Evolutionary conservation across 2,888 invertebrate species (phyloP).

Genomic region (Tachina grossa): DNA sequence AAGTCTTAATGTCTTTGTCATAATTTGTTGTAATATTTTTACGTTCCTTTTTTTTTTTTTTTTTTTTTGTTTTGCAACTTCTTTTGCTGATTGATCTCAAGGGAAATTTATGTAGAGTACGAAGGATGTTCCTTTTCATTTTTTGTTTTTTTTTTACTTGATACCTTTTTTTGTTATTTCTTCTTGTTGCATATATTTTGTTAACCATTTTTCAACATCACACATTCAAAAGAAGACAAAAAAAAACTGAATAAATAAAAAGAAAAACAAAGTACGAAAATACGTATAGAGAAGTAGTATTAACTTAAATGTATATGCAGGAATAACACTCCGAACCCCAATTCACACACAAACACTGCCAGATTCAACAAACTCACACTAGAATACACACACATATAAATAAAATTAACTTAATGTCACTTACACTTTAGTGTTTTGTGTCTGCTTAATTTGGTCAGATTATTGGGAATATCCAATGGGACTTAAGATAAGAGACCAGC

Average conservation of each 20-base stretch:
- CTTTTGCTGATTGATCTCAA: constrained; percentile 79
- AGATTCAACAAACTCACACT: constrained; percentile 32
- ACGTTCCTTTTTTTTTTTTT: constrained; percentile 11
- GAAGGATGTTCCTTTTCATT: background rate
- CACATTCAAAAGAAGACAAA: constrained; percentile 15
- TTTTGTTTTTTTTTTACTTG: constrained; percentile 49
- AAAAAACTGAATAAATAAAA: background rate
- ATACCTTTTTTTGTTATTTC: constrained; percentile 67
- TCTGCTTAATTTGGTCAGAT: constrained; percentile 80
- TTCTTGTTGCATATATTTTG: constrained; percentile 70
- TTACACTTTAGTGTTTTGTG: constrained; percentile 80
- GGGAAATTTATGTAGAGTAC: constrained; percentile 77
- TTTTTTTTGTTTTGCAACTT: constrained; percentile 35
- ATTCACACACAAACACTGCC: constrained; percentile 6
- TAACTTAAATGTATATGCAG: constrained; percentile 31
- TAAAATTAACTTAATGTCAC: constrained; percentile 81
- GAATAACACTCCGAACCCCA: constrained; percentile 38
- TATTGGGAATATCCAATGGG: constrained; percentile 81
- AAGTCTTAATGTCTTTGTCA: constrained; percentile 37
- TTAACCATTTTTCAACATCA: constrained; percentile 46
- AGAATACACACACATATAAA: constrained; percentile 73
- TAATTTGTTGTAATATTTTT: constrained; percentile 40
- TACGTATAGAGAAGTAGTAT: constrained; percentile 9
- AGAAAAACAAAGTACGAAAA: background rate
- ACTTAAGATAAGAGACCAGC: constrained; percentile 54